These are phyloP conservation scores for Aphrophora alni DNA, from an alignment of 2,888 invertebrate genomes.

Conservation along the genomic window DNA sequence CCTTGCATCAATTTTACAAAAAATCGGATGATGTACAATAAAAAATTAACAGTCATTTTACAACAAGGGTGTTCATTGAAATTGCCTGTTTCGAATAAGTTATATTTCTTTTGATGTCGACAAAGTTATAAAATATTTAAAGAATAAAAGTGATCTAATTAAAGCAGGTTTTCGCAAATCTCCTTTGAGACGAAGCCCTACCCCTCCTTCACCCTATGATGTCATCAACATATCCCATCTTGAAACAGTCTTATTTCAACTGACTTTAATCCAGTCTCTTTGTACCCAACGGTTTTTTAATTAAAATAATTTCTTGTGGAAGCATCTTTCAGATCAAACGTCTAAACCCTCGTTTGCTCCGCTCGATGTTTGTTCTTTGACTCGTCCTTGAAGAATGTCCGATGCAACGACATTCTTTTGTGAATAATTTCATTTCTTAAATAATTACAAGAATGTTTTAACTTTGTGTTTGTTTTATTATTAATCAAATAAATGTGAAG, in stretches of 20 bases:
- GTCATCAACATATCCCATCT: neutral
- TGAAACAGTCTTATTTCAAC: neutral
- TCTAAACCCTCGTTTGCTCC: neutral
- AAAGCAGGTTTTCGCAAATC: neutral
- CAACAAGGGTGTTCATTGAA: neutral
- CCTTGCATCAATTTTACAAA: too few relatives aligned
- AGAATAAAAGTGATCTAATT: neutral
- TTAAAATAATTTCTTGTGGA: conserved; percentile 6
- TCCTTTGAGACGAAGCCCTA: neutral
- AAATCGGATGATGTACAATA: too few relatives aligned
- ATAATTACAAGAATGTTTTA: neutral
- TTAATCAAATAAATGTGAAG: too few relatives aligned
- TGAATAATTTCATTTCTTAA: neutral
- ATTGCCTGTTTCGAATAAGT: neutral
- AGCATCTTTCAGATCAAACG: conserved; percentile 6
- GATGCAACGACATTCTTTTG: neutral
- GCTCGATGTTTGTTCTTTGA: neutral
- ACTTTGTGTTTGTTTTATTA: too few relatives aligned
- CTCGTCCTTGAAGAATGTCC: neutral
- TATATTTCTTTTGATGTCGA: neutral
- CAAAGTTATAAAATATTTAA: neutral
- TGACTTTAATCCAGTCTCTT: neutral
- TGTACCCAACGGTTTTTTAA: conserved; percentile 1
- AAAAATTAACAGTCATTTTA: too few relatives aligned
- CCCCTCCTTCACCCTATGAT: neutral